These are phyloP conservation scores for Rhizomys pruinosus DNA, from an alignment of 2,113 vertebrate genomes.

Conservation along the genomic window DNA sequence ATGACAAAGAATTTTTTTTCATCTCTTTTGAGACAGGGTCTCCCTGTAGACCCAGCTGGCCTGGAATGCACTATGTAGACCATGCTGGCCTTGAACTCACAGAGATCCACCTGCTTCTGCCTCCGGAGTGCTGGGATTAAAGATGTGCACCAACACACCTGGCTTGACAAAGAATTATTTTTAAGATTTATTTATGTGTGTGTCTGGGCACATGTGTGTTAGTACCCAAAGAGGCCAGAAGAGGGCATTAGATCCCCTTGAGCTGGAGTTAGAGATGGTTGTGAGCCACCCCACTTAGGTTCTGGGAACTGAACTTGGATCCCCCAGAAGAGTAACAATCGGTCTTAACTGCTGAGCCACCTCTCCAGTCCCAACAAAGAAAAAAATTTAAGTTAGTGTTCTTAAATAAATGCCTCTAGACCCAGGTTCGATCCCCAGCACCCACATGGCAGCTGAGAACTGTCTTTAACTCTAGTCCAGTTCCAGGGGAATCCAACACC, in stretches of 20 bases:
- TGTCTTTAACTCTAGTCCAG: too few species aligned
- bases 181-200: not conserved
- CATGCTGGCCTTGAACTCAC: too few species aligned
- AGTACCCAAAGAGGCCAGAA: not conserved
- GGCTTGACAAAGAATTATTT: not conserved
- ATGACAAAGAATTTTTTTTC: not conserved
- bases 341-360: not conserved
- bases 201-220: not conserved
- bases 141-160: too few species aligned
- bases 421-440: too few species aligned
- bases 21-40: too few species aligned
- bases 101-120: too few species aligned
- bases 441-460: too few species aligned
- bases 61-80: too few species aligned
- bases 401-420: conserved; percentile 38
- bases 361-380: not conserved
- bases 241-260: not conserved
- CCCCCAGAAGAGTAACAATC: not conserved
- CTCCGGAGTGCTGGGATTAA: too few species aligned
- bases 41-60: too few species aligned
- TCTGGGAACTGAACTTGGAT: not conserved
- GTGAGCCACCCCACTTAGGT: not conserved
- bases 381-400: conserved; percentile 25
- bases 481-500: too few species aligned
- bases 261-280: too few species aligned